Conservation (phyloP, 2,797 vertebrate genomes). For the Taenioides sp. region DNA sequence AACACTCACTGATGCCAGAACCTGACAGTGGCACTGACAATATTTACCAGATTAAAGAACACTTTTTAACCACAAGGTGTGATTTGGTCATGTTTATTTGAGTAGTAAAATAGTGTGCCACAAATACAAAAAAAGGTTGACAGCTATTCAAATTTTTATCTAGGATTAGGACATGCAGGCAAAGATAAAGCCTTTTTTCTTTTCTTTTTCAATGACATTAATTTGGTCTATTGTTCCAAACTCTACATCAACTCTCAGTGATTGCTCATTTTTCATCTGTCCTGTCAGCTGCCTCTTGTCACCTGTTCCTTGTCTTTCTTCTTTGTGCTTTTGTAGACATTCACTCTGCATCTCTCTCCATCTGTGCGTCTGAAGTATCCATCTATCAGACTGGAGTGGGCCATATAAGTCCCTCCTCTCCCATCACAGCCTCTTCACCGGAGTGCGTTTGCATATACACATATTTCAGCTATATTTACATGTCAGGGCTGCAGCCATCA, state of each 20-base stretch:
- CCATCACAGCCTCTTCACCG: slow-evolving; percentile 47
- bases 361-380: slow-evolving; percentile 49
- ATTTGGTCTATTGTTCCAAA: neutral
- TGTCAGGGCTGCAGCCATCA: slow-evolving; percentile 38
- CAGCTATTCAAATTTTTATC: too few species aligned
- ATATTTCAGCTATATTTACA: slow-evolving; percentile 66
- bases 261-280: slow-evolving; percentile 3
- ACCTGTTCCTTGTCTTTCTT: slow-evolving; percentile 17
- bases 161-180: too few species aligned
- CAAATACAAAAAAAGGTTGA: too few species aligned
- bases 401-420: slow-evolving; percentile 61
- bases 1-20: too few species aligned
- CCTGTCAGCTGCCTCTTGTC: slow-evolving; percentile 16
- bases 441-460: slow-evolving; percentile 60
- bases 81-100: too few species aligned
- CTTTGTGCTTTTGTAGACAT: slow-evolving; percentile 17
- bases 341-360: slow-evolving; percentile 36
- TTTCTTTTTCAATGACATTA: too few species aligned
- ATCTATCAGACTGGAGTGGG: slow-evolving; percentile 67
- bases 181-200: too few species aligned
- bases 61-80: too few species aligned
- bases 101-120: too few species aligned
- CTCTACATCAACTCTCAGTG: neutral
- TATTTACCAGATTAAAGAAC: too few species aligned
- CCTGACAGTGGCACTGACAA: too few species aligned